These are phyloP conservation scores for Drosophila nebulosa DNA, from an alignment of 1,140 invertebrate genomes.

Conservation along the genomic window DNA sequence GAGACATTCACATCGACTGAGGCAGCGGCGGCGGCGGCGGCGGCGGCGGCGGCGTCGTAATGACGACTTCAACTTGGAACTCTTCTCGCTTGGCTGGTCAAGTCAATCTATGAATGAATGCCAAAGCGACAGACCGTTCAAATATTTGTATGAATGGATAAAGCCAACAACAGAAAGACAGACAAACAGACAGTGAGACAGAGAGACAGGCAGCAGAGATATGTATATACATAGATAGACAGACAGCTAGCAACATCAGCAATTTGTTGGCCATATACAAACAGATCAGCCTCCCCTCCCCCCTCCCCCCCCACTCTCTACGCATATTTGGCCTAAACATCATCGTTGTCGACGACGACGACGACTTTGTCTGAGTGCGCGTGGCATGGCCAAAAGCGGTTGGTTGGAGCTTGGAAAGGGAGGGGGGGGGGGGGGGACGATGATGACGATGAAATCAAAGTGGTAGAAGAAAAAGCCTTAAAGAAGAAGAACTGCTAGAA, in stretches of 20 bases:
- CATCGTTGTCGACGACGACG: neutral
- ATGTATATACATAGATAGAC: neutral
- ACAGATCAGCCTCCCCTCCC: conserved; percentile 70
- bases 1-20: no score
- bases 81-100: conserved; percentile 69
- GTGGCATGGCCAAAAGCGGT: conserved; percentile 63
- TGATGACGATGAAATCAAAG: conserved; percentile 20
- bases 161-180: conserved; percentile 42
- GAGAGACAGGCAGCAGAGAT: neutral
- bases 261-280: conserved; percentile 77
- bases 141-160: conserved; percentile 64
- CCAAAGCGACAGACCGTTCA: conserved; percentile 54
- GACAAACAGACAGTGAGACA: neutral
- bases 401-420: neutral
- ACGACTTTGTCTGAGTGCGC: conserved; percentile 35
- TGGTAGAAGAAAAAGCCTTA: conserved; percentile 24
- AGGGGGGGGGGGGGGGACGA: neutral
- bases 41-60: conserved; percentile 17
- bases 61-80: conserved; percentile 34
- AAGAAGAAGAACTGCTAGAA: conserved; percentile 37
- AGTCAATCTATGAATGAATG: conserved; percentile 77
- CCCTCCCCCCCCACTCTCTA: no score
- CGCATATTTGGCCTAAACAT: conserved; percentile 76
- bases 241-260: conserved; percentile 33
- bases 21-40: neutral